Evolutionary conservation across 2,888 invertebrate genomes (phyloP).

Genomic region (Stenolophus ochropezus): DNA sequence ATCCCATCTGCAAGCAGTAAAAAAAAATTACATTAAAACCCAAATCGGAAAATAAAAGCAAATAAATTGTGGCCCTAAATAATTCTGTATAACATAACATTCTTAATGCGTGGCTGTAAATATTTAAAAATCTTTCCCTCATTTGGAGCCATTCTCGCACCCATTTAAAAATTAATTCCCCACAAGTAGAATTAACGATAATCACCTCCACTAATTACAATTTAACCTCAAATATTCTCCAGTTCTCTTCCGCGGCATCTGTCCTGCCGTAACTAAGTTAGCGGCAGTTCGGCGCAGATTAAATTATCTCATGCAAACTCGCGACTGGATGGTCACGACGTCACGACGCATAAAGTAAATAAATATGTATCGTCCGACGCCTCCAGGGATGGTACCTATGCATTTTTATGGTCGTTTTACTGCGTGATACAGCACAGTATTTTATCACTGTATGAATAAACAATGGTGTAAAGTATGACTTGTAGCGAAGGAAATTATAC

Average conservation of each 20-base stretch:
- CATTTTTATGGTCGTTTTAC: background rate
- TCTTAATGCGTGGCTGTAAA: background rate
- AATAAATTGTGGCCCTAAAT: background rate
- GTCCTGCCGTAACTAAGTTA: constrained; percentile 13
- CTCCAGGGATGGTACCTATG: background rate
- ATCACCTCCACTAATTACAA: constrained; percentile 29
- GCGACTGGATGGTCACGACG: background rate
- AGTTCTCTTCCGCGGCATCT: background rate
- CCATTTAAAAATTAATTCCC: constrained; percentile 28
- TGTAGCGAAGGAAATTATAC: background rate
- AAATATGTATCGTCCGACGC: background rate
- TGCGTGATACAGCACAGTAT: background rate
- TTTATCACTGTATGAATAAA: background rate
- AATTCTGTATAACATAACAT: constrained; percentile 3
- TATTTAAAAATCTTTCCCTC: constrained; percentile 28
- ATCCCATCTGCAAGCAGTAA: background rate
- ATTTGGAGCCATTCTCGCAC: constrained; percentile 22
- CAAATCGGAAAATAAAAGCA: constrained; percentile 2
- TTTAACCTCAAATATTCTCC: constrained; percentile 11
- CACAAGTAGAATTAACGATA: constrained; percentile 37
- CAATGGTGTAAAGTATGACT: background rate
- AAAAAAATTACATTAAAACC: background rate
- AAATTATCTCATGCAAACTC: constrained; percentile 23
- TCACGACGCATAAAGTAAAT: background rate
- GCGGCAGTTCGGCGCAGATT: constrained; percentile 1